Conservation (phyloP, 2,888 invertebrate genomes). For the Drosophila hawaiiensis region DNA sequence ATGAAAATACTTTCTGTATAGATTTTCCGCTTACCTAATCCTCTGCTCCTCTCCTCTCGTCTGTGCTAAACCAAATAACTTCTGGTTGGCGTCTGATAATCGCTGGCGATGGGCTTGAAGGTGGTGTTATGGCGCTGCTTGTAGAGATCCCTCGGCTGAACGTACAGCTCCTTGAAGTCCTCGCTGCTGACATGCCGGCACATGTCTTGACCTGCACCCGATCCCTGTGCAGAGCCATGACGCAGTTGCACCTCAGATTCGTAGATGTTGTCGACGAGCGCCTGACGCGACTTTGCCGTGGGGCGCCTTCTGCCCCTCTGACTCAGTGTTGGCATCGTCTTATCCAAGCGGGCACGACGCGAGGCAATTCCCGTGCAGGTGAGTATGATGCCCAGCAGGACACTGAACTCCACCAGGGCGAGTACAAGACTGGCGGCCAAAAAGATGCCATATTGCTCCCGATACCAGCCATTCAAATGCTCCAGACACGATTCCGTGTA, state of each 20-base stretch:
- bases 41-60: background rate
- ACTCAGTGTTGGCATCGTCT: constrained; percentile 22
- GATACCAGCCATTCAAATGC: constrained; percentile 91
- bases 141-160: constrained; percentile 83
- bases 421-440: constrained; percentile 88
- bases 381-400: constrained; percentile 89
- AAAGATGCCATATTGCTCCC: constrained; percentile 90
- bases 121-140: constrained; percentile 83
- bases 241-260: constrained; percentile 80
- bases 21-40: background rate
- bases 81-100: constrained; percentile 79
- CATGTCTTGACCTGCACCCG: constrained; percentile 23
- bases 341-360: constrained; percentile 55
- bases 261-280: constrained; percentile 83
- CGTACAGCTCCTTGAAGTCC: constrained; percentile 82
- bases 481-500: constrained; percentile 87
- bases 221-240: constrained; percentile 13
- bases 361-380: constrained; percentile 88
- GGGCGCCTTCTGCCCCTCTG: constrained; percentile 35
- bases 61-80: constrained; percentile 82
- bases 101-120: constrained; percentile 82
- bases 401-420: constrained; percentile 90
- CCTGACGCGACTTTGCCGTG: constrained; percentile 73
- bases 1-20: no score
- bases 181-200: constrained; percentile 68